Evolutionary conservation across 2,113 vertebrate genomes (phyloP).

Genomic region (Peromyscus maniculatus): DNA sequence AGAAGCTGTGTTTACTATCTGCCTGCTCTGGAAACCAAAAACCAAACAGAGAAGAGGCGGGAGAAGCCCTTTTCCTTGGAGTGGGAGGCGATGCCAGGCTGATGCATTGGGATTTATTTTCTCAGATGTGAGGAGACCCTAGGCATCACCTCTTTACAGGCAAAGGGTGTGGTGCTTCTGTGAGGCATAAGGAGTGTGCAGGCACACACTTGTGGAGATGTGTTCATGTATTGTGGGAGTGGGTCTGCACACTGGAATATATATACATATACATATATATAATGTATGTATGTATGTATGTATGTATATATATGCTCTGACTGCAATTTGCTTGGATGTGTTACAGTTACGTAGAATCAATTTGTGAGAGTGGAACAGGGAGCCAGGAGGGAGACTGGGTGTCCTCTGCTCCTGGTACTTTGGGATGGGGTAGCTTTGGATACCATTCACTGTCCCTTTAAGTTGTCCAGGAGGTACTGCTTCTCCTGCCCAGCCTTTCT

Average conservation of each 20-base stretch:
- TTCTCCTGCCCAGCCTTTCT: not conserved
- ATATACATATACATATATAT: not conserved
- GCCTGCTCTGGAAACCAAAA: constrained; percentile 83
- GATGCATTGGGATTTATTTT: constrained; percentile 66
- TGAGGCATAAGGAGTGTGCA: not conserved
- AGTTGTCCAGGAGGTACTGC: not conserved
- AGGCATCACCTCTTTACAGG: constrained; percentile 41
- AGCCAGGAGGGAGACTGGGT: not conserved
- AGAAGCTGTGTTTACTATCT: constrained; percentile 91
- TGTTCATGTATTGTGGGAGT: not conserved
- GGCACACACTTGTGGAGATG: not conserved
- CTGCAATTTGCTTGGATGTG: not conserved
- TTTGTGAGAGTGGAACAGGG: not conserved
- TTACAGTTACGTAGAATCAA: not conserved
- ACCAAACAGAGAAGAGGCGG: constrained; percentile 74
- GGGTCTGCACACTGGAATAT: not conserved
- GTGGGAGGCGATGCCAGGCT: constrained; percentile 33
- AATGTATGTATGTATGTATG: not conserved
- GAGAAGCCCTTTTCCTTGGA: constrained; percentile 65
- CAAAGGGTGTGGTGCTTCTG: not conserved
- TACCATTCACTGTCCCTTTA: not conserved
- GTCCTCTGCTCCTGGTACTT: not conserved
- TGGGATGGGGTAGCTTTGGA: not conserved
- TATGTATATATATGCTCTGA: not conserved
- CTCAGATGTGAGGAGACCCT: constrained; percentile 66